Evolutionary conservation across 2,888 invertebrate genomes (phyloP), one percentile per base, ranked within the genome.

Genomic region (Lochmaea capreae): DNA sequence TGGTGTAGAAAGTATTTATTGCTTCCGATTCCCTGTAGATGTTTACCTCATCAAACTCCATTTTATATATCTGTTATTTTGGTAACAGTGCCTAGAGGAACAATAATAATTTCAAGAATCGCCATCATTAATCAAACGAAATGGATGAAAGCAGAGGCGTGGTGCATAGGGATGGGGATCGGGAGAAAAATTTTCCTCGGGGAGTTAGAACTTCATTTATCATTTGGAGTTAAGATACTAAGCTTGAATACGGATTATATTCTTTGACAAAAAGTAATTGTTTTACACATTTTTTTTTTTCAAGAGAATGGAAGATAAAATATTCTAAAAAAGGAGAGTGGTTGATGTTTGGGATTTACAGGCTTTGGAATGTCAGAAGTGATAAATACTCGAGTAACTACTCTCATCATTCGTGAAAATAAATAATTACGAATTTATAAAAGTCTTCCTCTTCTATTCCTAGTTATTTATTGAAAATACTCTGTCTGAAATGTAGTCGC

Each of bases 91-190:
- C 62, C 62, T 63, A 43, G 43, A 63, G 62, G 62, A 63, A 43
- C 43, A 63, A 63, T 63, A 63, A 63, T 63, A 63, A 63, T 63
- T 63, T 43, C 42, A 43, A 18, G 43, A 63, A 63, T 18, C 62
- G 62, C 43, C 18, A 57, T 54, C 71, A 80, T 79, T 79, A 77
- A 80, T 80, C 79, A 78, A 76, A 70, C 67, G 69, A 66, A 72
- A 67, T 66, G 68, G 75, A 72, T 65, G 68, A 63, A 62, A 75
- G 71, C 71, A 73, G 33, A 49, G 71, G 71, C 71, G 71, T 65
- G 71, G 57, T 39, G 58, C n/a, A n/a, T 10, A 14, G 65, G 61
- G 46, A 62, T 46, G 46, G 9, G 54, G 54, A 58, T 58, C 16
- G 57, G 63, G 49, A 39, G 65, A 72, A 72, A 72, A 72, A 62